Conservation (phyloP, 1,140 invertebrate species). For the Drosophila lini region DNA sequence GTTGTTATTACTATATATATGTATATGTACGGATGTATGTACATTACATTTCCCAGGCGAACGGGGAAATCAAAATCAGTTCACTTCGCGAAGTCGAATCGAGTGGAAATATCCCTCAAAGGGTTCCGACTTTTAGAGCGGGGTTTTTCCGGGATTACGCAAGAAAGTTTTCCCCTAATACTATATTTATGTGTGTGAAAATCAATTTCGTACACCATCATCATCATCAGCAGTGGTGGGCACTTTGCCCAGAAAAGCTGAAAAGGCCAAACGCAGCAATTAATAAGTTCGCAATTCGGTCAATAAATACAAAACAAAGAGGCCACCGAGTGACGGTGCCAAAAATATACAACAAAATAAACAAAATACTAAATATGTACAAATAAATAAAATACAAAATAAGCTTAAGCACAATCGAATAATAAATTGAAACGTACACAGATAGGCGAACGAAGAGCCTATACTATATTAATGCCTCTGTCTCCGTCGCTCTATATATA, state of each 20-base stretch:
- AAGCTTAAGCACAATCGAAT: conserved; percentile 34
- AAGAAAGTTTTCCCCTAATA: conserved; percentile 18
- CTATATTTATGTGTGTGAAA: conserved; percentile 35
- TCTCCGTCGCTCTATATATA: conserved; percentile 12
- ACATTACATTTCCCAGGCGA: conserved; percentile 10
- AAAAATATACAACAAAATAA: conserved; percentile 57
- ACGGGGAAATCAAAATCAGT: conserved; percentile 55
- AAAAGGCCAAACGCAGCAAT: conserved; percentile 46
- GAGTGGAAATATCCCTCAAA: conserved; percentile 11
- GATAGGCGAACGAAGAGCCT: conserved; percentile 16
- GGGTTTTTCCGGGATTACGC: conserved; percentile 19
- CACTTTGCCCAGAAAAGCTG: conserved; percentile 49
- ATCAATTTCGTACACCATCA: conserved; percentile 46
- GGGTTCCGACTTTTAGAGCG: not conserved
- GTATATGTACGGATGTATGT: not conserved
- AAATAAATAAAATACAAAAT: conserved; percentile 14
- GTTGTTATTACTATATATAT: conserved; percentile 10
- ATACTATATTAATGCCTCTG: conserved; percentile 1
- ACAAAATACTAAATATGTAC: conserved; percentile 2
- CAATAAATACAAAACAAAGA: conserved; percentile 65
- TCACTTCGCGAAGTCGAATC: conserved; percentile 57
- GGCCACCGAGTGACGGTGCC: conserved; percentile 10
- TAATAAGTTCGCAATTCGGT: conserved; percentile 74
- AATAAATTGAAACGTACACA: conserved; percentile 45
- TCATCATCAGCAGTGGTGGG: conserved; percentile 5